Base-by-base conservation (phyloP, 1,140 invertebrate genomes). In the Atta cephalotes region DNA sequence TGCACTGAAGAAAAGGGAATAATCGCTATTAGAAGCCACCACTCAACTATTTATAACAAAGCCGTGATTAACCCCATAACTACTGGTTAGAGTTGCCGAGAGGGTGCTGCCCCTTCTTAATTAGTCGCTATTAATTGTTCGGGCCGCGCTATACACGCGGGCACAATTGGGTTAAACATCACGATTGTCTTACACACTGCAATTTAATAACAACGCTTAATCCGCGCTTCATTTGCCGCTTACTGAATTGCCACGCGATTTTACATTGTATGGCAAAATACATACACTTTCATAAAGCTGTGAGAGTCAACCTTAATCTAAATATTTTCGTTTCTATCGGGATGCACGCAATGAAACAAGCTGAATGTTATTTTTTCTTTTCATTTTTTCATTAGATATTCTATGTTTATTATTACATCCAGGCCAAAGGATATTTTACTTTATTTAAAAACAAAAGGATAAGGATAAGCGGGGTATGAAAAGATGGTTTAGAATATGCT, bases 111-210 rank as follows among this genome's bases (percentile, higher is more conserved):
- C 87, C 82, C 74, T 80, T 89, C 87, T 89, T 89, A 89, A 89
- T 89, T 89, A 89, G 88, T 58, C 45, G 87, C 88, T 65, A 89
- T 89, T 89, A 89, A 89, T 89, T 85, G 88, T 89, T 89, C 76
- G 82, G 18, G 53, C 53, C 18, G 14, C 53, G 87, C n/a, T 39
- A 49, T 62, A 31, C 25, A 49, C 31, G 45, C 62, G 49, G 14
- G 72, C 35, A 74, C 82, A 89, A 89, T 85, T 89, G 82, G 88
- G 88, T 89, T 89, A 89, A 89, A 85, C 77, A 51, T 89, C 88
- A 86, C 88, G 88, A 86, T 86, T 85, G 87, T 85, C 84, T 89
- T 81, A 84, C 82, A 81, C 56, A 68, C 68, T 56, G 63, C 63
- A 87, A 58, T 77, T 85, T 89, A 89, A 81, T 86, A 86, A 78